Evolutionary conservation across 2,888 invertebrate species (phyloP).

Genomic region (Coelopa pilipes): DNA sequence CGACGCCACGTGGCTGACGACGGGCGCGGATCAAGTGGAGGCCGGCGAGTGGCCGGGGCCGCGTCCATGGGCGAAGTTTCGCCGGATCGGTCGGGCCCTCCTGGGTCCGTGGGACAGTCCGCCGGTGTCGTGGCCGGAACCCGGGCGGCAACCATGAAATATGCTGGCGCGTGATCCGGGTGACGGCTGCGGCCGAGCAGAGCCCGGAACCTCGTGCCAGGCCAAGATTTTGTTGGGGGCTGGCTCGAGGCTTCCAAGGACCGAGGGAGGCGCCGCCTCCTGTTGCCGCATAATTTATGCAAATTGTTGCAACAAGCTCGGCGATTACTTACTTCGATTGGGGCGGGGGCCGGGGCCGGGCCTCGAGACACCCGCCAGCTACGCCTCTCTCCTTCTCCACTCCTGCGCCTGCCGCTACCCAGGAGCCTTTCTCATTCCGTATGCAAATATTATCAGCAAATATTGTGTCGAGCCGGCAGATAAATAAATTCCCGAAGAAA

Average conservation of each 20-base stretch:
- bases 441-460: constrained; percentile 41
- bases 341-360: not conserved
- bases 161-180: constrained; percentile 31
- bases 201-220: not conserved
- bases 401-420: not conserved
- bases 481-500: constrained; percentile 23
- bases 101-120: too few species aligned
- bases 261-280: not conserved
- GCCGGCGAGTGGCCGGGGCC: not conserved
- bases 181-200: constrained; percentile 10
- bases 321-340: constrained; percentile 40
- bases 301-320: constrained; percentile 42
- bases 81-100: not conserved
- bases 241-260: too few species aligned
- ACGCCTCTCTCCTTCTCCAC: not conserved
- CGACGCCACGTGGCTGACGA: not conserved
- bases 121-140: not conserved
- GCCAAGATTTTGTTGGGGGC: not conserved
- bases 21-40: not conserved
- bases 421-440: constrained; percentile 33
- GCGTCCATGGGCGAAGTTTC: not conserved
- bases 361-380: too few species aligned
- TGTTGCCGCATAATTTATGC: constrained; percentile 37
- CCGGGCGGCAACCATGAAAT: not conserved
- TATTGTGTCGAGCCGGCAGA: constrained; percentile 23